Evolutionary conservation across 2,888 invertebrate genomes (phyloP).

Genomic region (Dynastes grantii): DNA sequence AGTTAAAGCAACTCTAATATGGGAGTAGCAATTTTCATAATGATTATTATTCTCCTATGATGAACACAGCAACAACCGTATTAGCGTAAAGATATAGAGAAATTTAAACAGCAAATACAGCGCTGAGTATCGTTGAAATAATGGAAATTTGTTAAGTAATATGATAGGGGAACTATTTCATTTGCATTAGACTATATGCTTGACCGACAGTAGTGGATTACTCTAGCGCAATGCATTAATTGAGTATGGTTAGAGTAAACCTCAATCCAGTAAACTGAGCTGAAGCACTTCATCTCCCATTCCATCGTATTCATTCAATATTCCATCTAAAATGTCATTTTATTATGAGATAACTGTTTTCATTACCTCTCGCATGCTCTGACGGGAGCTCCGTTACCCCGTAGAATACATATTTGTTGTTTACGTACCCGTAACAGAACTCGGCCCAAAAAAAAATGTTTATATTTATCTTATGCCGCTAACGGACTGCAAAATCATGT

Average conservation of each 20-base stretch:
- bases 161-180: slow-evolving; percentile 54
- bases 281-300: slow-evolving; percentile 42
- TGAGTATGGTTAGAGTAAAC: slow-evolving; percentile 55
- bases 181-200: slow-evolving; percentile 55
- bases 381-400: background rate
- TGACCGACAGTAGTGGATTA: slow-evolving; percentile 55
- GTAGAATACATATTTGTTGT: background rate
- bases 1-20: too few relatives aligned
- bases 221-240: slow-evolving; percentile 55
- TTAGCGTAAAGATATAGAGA: background rate
- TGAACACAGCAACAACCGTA: background rate
- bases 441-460: slow-evolving; percentile 18
- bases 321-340: slow-evolving; percentile 55
- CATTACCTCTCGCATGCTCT: slow-evolving; percentile 36
- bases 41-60: too few relatives aligned
- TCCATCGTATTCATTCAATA: slow-evolving; percentile 46
- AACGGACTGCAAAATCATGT: background rate
- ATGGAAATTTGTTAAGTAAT: slow-evolving; percentile 44
- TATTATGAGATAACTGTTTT: slow-evolving; percentile 55
- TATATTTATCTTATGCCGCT: slow-evolving; percentile 34
- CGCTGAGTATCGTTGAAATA: slow-evolving; percentile 15
- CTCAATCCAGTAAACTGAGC: slow-evolving; percentile 54
- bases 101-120: slow-evolving; percentile 11
- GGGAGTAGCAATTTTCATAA: too few relatives aligned
- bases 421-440: slow-evolving; percentile 12